Evolutionary conservation across 2,888 invertebrate species (phyloP), one percentile per base, ranked within the genome.

Genomic region (Pyrrhia umbra): DNA sequence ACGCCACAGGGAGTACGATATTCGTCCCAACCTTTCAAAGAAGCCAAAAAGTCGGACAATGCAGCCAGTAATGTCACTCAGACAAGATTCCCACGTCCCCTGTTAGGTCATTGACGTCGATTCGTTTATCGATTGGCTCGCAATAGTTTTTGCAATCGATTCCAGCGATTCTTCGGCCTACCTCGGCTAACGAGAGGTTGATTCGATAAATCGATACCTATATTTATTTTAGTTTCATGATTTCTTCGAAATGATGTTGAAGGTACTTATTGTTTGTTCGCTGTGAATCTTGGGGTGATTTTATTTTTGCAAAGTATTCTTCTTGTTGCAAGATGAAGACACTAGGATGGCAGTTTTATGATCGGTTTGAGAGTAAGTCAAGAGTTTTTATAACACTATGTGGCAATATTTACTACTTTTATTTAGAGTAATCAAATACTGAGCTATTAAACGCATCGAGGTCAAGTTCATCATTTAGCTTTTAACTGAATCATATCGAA

Each of bases 31-130:
- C 61, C 66, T 74, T 70, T 59, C 51, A 25, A 15, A 37, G 42
- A 62, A 66, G 45, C 67, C 69, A 68, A 77, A 77, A 77, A 64
- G 66, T 51, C 60, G 59, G 54, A 70, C 72, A 69, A 77, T 75
- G 72, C 65, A 46, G 61, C 51, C 77, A 75, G 86, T 83, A 88
- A 88, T 85, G 87, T 86, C 88, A 85, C 82, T 83, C 74, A 71
- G 83, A 77, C 84, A 79, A 85, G 89, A 92, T 93, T 93, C 93
- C 92, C 93, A 93, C 93, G 91, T 90, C 85, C 73, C 54, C 63
- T 68, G 85, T 78, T 81, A 79, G 93, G 93, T 92, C 93, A 86
- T 87, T 92, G 93, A 93, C 93, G 88, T 81, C 63, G 82, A 55
- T 47, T 64, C 68, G 51, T 51, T 69, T 64, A 88, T 89, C 90